Evolutionary conservation across 2,797 vertebrate species (phyloP), one percentile per base, ranked within the genome.

Genomic region (Leptatherina wallacei): DNA sequence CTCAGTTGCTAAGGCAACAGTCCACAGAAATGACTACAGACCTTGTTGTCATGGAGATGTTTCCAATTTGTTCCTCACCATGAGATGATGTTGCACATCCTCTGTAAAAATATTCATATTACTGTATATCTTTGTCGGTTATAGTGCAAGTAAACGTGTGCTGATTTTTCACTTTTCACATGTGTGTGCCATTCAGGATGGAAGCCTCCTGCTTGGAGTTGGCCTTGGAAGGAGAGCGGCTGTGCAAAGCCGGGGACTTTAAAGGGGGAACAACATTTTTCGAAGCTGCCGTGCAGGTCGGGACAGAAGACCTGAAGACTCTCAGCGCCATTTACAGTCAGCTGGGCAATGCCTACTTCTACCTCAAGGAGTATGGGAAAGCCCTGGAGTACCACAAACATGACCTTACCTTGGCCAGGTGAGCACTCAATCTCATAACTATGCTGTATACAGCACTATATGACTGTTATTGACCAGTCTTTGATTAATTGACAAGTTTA

Each of bases 251-350:
- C 0, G 97, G 97, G 0, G 97, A 99, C 91, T 99, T 99, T 89
- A 97, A 96, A 91, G 96, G 95, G 0, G 98, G 97, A 0, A 96
- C 96, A 56, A 95, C 95, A 0, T 99, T 98, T 93, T 99, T 99
- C 0, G 98, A 99, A 89, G 97, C 96, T 0, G 98, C 98, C 0
- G 97, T 99, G 65, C 97, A 98, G 85, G 97, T 98, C 56, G 98
- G 98, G 52, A 99, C 98, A 0, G 98, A 99, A 83, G 98, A 99
- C 87, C 91, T 99, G 80, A 98, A 99, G 94, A 99, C 98, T 0
- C 95, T 99, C 77, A 99, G 97, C 68, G 98, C 98, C 93, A 98
- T 99, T 92, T 99, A 99, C 92, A 99, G 98, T 89, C 98, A 99
- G 88, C 93, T 99, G 85, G 98, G 98, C 64, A 99, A 99, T 0